Conservation (phyloP, 2,797 vertebrate genomes). For the Ambastaia sidthimunki region DNA sequence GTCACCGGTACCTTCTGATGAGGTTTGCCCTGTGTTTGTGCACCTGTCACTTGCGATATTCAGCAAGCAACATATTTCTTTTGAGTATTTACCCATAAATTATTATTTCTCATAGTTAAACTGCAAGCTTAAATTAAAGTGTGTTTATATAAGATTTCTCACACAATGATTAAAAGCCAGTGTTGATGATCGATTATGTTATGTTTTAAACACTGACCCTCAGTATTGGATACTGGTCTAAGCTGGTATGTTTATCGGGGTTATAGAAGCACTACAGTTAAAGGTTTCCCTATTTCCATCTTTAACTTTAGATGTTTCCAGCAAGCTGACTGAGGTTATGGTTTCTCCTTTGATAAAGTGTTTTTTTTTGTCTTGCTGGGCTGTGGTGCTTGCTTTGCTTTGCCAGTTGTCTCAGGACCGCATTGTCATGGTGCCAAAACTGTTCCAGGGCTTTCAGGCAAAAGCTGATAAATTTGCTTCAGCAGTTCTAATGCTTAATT, state of each 20-base stretch:
- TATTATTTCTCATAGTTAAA: too few species aligned
- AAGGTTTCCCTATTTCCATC: too few species aligned
- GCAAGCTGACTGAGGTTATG: background rate
- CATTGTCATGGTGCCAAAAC: background rate
- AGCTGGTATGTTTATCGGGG: too few species aligned
- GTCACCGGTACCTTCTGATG: background rate
- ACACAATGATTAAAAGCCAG: too few species aligned
- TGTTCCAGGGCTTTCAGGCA: background rate
- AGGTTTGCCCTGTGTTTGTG: constrained; percentile 15
- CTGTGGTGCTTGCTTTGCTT: constrained; percentile 5
- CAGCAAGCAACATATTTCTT: background rate
- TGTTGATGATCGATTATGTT: too few species aligned
- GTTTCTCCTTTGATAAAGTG: background rate
- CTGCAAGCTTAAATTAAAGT: too few species aligned
- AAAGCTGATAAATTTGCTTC: background rate
- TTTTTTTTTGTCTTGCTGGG: background rate
- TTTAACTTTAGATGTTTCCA: background rate
- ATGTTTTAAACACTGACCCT: background rate
- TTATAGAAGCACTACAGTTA: too few species aligned
- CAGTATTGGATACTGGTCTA: too few species aligned
- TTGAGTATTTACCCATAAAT: background rate
- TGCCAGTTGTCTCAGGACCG: background rate
- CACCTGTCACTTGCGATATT: background rate
- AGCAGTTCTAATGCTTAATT: background rate
- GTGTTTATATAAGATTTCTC: too few species aligned